Evolutionary conservation across 2,797 vertebrate genomes (phyloP).

Genomic region (Sarcoramphus papa): DNA sequence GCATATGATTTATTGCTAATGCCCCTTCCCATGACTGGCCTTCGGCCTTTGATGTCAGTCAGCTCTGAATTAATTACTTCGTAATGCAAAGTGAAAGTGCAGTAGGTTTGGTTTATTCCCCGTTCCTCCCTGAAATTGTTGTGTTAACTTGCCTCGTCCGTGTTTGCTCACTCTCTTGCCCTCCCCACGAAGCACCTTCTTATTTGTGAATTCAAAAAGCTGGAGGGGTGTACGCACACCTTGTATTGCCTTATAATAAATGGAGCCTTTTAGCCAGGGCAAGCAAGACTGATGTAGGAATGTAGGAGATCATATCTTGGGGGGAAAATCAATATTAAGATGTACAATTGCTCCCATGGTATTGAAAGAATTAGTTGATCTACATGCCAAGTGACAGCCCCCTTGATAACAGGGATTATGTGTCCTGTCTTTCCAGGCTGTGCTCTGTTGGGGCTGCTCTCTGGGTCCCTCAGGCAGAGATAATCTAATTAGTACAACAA

Average conservation of each 20-base stretch:
- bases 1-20: constrained; percentile 54
- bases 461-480: constrained; percentile 77
- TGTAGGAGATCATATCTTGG: constrained; percentile 66
- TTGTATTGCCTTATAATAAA: constrained; percentile 54
- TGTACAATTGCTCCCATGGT: constrained; percentile 73
- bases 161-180: background rate
- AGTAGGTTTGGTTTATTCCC: background rate
- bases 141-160: background rate
- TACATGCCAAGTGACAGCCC: constrained; percentile 77
- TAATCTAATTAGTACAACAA: constrained; percentile 84
- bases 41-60: constrained; percentile 56
- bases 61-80: constrained; percentile 53
- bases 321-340: constrained; percentile 75
- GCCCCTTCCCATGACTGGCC: constrained; percentile 25
- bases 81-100: constrained; percentile 1
- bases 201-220: constrained; percentile 14
- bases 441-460: constrained; percentile 67
- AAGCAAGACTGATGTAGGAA: constrained; percentile 63
- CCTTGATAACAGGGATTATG: constrained; percentile 77
- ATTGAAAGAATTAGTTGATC: constrained; percentile 79
- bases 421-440: constrained; percentile 67
- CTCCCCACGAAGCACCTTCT: background rate
- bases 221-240: background rate
- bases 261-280: constrained; percentile 61
- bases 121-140: background rate